These are phyloP conservation scores for Globodera ellingtonae DNA, from an alignment of 1,140 invertebrate species.

Conservation along the genomic window DNA sequence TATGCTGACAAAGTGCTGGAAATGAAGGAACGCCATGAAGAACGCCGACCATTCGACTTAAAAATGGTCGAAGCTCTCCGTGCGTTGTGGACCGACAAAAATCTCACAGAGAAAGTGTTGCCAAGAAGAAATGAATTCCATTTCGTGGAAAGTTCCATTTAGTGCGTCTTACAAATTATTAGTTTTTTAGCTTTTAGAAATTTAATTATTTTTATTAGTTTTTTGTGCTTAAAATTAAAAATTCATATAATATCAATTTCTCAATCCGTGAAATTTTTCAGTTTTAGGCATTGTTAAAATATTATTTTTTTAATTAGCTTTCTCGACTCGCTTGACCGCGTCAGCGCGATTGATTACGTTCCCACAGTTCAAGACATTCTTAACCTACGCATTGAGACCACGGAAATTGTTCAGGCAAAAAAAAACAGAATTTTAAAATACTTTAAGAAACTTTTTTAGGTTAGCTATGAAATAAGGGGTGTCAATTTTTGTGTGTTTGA, in stretches of 20 bases:
- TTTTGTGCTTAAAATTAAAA: neutral
- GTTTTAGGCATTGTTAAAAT: neutral
- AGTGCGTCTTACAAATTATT: neutral
- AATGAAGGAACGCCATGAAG: slow-evolving; percentile 3
- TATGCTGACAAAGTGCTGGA: slow-evolving; percentile 15
- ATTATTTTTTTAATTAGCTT: slow-evolving; percentile 61
- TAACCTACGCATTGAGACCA: slow-evolving; percentile 96
- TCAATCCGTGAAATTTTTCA: slow-evolving; percentile 44
- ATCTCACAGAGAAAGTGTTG: slow-evolving; percentile 3
- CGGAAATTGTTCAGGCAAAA: slow-evolving; percentile 97
- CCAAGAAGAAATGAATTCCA: slow-evolving; percentile 22
- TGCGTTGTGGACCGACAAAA: slow-evolving; percentile 12
- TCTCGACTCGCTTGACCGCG: slow-evolving; percentile 80
- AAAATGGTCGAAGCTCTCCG: slow-evolving; percentile 1
- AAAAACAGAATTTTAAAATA: slow-evolving; percentile 12
- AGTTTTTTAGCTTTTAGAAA: neutral
- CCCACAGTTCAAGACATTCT: slow-evolving; percentile 99
- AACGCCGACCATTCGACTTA: neutral
- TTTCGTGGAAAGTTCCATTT: slow-evolving; percentile 13
- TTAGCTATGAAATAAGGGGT: slow-evolving; percentile 7
- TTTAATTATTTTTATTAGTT: neutral
- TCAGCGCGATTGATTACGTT: slow-evolving; percentile 92
- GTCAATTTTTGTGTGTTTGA: slow-evolving; percentile 68
- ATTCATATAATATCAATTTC: no score
- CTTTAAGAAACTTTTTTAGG: neutral